Conservation (phyloP, 2,888 invertebrate genomes). For the Scrobipalpa atriplicella region DNA sequence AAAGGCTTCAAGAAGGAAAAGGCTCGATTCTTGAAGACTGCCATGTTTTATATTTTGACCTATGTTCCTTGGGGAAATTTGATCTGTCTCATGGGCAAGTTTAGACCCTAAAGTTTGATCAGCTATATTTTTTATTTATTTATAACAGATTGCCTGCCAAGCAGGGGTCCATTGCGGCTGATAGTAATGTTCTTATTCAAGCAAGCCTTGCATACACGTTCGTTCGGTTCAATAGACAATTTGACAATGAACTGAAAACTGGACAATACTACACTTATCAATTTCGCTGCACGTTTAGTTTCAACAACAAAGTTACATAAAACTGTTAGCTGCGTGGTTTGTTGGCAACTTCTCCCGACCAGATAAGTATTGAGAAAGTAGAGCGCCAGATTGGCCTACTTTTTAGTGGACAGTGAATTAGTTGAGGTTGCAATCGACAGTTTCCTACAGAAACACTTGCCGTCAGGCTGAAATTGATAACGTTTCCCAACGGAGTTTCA, state of each 20-base stretch:
- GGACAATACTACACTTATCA: conserved; percentile 63
- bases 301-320: conserved; percentile 80
- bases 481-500: conserved; percentile 54
- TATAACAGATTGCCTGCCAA: too few relatives aligned
- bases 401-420: conserved; percentile 69
- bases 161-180: not conserved
- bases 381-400: conserved; percentile 77
- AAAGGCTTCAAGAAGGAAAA: too few relatives aligned
- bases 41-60: too few relatives aligned
- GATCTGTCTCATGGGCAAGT: too few relatives aligned
- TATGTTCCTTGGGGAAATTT: too few relatives aligned
- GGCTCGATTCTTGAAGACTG: too few relatives aligned
- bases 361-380: conserved; percentile 80
- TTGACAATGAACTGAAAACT: conserved; percentile 37
- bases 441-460: conserved; percentile 70
- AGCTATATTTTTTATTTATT: too few relatives aligned
- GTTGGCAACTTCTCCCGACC: conserved; percentile 73
- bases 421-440: conserved; percentile 72
- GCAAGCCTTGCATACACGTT: not conserved
- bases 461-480: conserved; percentile 65
- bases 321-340: conserved; percentile 67
- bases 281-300: conserved; percentile 66
- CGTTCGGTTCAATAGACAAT: not conserved
- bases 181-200: not conserved
- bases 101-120: too few relatives aligned